Conservation (phyloP, 2,888 invertebrate genomes). For the Autographa pulchrina region DNA sequence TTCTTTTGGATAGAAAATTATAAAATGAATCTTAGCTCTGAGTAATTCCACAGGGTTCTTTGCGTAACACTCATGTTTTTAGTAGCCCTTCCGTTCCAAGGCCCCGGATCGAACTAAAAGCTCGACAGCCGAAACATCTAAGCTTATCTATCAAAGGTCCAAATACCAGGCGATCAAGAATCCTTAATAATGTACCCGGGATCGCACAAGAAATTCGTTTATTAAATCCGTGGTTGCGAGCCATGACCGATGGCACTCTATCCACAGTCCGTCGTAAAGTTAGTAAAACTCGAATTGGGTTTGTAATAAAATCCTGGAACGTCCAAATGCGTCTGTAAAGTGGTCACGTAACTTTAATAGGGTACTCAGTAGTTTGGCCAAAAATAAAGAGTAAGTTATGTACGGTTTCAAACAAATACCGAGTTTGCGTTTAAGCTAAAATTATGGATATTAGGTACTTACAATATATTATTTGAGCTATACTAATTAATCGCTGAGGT, state of each 20-base stretch:
- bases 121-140: background rate
- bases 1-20: too few species aligned
- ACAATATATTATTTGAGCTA: too few species aligned
- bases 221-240: slow-evolving; percentile 41
- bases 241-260: slow-evolving; percentile 47
- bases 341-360: slow-evolving; percentile 46
- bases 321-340: slow-evolving; percentile 46
- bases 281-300: slow-evolving; percentile 45
- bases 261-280: slow-evolving; percentile 46
- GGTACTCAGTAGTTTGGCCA: slow-evolving; percentile 1
- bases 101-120: background rate
- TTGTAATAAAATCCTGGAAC: slow-evolving; percentile 39
- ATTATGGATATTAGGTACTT: background rate
- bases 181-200: slow-evolving; percentile 16
- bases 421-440: background rate
- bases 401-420: background rate
- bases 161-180: slow-evolving; percentile 26
- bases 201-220: slow-evolving; percentile 31
- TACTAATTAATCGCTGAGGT: too few species aligned
- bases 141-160: slow-evolving; percentile 13
- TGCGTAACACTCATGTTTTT: background rate
- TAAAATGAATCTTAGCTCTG: too few species aligned
- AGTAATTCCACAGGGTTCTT: background rate
- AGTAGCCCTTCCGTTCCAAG: background rate
- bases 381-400: slow-evolving; percentile 1